A percentile compares a stretch with the other conserved stretches of the same genome.
Evolutionary conservation across 2,888 invertebrate species (phyloP).

Genomic region (Melinopterus prodromus): DNA sequence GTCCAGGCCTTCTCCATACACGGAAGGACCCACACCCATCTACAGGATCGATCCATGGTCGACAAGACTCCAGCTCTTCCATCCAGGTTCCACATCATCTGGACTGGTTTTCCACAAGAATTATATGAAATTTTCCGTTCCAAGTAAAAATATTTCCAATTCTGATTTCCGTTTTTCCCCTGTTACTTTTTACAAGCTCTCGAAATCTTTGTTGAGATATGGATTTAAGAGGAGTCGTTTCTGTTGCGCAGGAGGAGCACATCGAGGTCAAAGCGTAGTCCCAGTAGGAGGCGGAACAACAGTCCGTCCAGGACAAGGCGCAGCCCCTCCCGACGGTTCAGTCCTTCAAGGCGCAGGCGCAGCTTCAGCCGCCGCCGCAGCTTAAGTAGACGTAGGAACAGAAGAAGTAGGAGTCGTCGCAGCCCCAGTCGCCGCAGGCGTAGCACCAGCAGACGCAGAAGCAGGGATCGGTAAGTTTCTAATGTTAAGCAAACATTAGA

Average conservation of each 20-base stretch:
- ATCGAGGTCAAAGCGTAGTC: conserved; percentile 55
- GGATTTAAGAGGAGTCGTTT: conserved; percentile 8
- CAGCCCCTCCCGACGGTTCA: conserved; percentile 53
- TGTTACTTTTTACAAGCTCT: background rate
- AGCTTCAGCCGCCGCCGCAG: conserved; percentile 51
- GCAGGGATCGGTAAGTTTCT: conserved; percentile 50
- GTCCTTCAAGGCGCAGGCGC: conserved; percentile 52
- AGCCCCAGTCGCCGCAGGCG: conserved; percentile 56
- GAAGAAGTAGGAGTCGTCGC: conserved; percentile 51
- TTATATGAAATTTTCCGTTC: background rate
- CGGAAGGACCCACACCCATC: background rate
- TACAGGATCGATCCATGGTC: background rate
- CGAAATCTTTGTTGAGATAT: background rate
- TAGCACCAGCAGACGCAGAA: conserved; percentile 54
- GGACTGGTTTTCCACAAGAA: background rate
- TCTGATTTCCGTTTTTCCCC: background rate
- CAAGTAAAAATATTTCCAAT: background rate
- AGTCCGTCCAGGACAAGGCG: conserved; percentile 51
- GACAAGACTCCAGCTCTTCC: background rate
- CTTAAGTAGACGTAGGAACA: conserved; percentile 52
- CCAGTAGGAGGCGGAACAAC: conserved; percentile 53
- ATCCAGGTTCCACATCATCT: background rate
- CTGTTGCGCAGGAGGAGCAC: conserved; percentile 54
- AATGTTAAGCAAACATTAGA: background rate
- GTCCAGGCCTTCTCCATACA: background rate